Percentiles rank a stretch among this genome's conserved stretches.
Evolutionary conservation across 2,113 vertebrate genomes (phyloP).

Genomic region (Mustela nigripes): DNA sequence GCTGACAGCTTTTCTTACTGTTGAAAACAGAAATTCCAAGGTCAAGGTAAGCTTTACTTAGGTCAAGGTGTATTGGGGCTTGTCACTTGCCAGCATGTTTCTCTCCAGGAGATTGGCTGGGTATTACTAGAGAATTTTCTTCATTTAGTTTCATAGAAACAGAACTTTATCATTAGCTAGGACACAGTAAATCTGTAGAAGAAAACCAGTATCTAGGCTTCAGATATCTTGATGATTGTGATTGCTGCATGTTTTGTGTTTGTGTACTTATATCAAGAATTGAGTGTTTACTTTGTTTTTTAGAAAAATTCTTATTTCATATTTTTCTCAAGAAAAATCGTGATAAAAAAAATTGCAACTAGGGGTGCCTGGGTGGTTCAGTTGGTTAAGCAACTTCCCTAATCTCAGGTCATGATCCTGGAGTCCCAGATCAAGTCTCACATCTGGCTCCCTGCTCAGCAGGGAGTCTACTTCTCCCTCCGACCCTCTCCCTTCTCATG

Average conservation of each 20-base stretch:
- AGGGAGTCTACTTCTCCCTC: too few relatives aligned
- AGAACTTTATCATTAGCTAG: not conserved
- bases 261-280: not conserved
- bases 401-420: too few relatives aligned
- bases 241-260: not conserved
- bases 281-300: not conserved
- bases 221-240: not conserved
- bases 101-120: not conserved
- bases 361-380: too few relatives aligned
- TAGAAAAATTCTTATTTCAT: not conserved
- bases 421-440: too few relatives aligned
- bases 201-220: not conserved
- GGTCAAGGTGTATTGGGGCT: not conserved
- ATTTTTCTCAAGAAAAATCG: not conserved
- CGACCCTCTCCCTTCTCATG: too few relatives aligned
- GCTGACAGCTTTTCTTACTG: not conserved
- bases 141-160: not conserved
- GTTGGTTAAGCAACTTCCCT: too few relatives aligned
- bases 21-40: conserved; percentile 38
- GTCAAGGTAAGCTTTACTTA: conserved; percentile 17
- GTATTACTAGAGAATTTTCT: conserved; percentile 1
- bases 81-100: not conserved
- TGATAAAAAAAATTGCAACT: not conserved
- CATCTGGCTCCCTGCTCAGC: too few relatives aligned
- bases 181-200: not conserved